Conservation (phyloP, 2,113 vertebrate genomes). For the Paramormyrops kingsleyae region DNA sequence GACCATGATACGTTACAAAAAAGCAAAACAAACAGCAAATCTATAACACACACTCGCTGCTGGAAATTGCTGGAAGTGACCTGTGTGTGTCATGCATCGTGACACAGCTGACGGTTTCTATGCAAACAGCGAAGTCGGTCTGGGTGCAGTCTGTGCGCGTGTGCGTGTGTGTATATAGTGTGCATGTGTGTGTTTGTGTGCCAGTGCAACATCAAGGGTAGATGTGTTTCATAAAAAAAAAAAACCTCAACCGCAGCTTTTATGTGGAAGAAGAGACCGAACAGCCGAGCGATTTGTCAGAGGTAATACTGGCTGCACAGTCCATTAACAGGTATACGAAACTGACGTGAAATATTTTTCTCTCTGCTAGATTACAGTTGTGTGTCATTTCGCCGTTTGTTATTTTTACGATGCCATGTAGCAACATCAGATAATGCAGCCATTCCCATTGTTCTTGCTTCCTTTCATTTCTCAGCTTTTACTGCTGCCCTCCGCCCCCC, state of each 20-base stretch:
- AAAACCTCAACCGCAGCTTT: background rate
- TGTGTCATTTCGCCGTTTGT: conserved; percentile 20
- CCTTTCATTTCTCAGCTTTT: conserved; percentile 4
- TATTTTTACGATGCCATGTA: conserved; percentile 20
- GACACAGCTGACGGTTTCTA: background rate
- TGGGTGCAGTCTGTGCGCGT: background rate
- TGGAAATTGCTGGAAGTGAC: background rate
- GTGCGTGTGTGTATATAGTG: background rate
- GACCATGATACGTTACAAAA: background rate
- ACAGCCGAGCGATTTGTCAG: conserved; percentile 8
- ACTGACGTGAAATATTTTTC: conserved; percentile 19
- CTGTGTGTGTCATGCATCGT: background rate
- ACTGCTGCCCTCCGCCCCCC: background rate
- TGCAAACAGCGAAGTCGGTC: background rate
- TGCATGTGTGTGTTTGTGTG: background rate
- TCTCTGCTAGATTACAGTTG: conserved; percentile 21
- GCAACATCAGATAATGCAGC: conserved; percentile 14
- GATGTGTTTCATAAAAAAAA: background rate
- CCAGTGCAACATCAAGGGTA: background rate
- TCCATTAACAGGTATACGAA: conserved; percentile 18
- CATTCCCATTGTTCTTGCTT: conserved; percentile 4
- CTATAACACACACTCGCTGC: background rate
- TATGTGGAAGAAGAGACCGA: background rate
- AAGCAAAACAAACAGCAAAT: background rate
- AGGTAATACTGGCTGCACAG: conserved; percentile 5